These are phyloP conservation scores for Nycticorax nycticorax DNA, from an alignment of 2,113 vertebrate genomes.

Conservation along the genomic window DNA sequence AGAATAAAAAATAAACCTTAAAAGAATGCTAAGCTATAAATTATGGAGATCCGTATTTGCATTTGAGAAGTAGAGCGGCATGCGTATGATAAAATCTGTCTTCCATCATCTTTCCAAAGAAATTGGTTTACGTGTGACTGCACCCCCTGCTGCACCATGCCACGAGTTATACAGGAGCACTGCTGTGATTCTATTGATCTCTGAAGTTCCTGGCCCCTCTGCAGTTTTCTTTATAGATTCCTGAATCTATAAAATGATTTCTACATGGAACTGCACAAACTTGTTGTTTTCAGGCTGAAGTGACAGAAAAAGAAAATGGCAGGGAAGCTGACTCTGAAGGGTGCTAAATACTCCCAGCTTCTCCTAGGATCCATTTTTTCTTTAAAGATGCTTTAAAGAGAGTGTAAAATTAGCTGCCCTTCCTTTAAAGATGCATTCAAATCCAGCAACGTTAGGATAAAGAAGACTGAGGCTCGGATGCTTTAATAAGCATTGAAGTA, in stretches of 20 bases:
- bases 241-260: not conserved
- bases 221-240: not conserved
- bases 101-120: not conserved
- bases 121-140: not conserved
- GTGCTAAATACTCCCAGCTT: not conserved
- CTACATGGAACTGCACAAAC: not conserved
- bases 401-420: not conserved
- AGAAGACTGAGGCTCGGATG: not conserved
- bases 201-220: not conserved
- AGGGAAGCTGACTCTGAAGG: not conserved
- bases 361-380: not conserved
- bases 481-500: not conserved
- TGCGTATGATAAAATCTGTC: not conserved
- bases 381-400: not conserved
- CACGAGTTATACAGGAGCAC: not conserved
- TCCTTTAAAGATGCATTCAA: not conserved
- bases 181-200: not conserved
- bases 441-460: not conserved
- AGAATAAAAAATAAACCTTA: constrained; percentile 16
- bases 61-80: not conserved
- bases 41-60: constrained; percentile 26
- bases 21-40: constrained; percentile 3
- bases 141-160: not conserved
- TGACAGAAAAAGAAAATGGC: not conserved
- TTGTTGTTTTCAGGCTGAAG: not conserved